Conservation (phyloP, 1,140 invertebrate genomes). For the Drosophila ananassae region DNA sequence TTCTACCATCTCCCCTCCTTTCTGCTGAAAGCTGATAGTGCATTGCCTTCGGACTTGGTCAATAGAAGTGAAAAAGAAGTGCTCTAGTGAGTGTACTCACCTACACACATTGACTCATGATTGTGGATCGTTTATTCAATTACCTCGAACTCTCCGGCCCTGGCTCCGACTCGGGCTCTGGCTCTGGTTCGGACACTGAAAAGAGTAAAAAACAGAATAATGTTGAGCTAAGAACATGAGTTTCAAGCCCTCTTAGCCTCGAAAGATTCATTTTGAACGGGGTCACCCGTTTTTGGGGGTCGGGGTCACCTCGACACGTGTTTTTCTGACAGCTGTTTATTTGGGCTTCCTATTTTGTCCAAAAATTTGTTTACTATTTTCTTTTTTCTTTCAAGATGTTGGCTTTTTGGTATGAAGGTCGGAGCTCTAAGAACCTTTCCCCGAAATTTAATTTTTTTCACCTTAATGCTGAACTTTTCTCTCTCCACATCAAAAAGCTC, state of each 20-base stretch:
- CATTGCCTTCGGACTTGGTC: slow-evolving; percentile 18
- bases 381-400: background rate
- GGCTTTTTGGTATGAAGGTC: background rate
- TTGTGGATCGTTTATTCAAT: slow-evolving; percentile 56
- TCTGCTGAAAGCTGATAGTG: slow-evolving; percentile 41
- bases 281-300: background rate
- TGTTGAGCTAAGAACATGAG: background rate
- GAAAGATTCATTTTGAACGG: slow-evolving; percentile 5
- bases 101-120: slow-evolving; percentile 39
- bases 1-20: background rate
- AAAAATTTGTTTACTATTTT: no score
- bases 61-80: background rate
- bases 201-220: slow-evolving; percentile 5
- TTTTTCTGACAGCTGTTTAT: background rate
- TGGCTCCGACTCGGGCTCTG: background rate
- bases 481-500: background rate
- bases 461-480: background rate
- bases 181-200: slow-evolving; percentile 15
- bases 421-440: background rate
- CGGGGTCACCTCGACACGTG: slow-evolving; percentile 1
- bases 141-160: slow-evolving; percentile 24
- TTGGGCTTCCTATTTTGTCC: no score
- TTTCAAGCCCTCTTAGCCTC: background rate
- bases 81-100: slow-evolving; percentile 23
- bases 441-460: background rate